These are phyloP conservation scores for Cyclophora punctaria DNA, from an alignment of 2,888 invertebrate species.

Conservation along the genomic window DNA sequence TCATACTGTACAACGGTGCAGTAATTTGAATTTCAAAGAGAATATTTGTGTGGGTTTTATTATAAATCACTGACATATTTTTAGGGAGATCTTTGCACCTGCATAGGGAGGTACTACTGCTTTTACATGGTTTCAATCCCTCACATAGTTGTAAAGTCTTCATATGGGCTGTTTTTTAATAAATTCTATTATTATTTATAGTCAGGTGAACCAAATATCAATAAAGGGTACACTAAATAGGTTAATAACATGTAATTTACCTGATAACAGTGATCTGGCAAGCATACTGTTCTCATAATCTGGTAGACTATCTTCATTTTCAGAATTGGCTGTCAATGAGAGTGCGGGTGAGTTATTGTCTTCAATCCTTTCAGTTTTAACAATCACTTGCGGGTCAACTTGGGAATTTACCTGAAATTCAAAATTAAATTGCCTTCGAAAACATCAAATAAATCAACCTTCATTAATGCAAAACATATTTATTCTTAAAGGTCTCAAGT, in stretches of 20 bases:
- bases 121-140: slow-evolving; percentile 1
- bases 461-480: not conserved
- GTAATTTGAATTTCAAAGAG: too few relatives aligned
- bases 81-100: too few relatives aligned
- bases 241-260: slow-evolving; percentile 24
- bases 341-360: slow-evolving; percentile 45
- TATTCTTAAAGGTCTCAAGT: too few relatives aligned
- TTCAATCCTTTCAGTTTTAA: slow-evolving; percentile 60
- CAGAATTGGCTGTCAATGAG: slow-evolving; percentile 40
- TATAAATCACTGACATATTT: too few relatives aligned
- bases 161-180: not conserved
- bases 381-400: slow-evolving; percentile 38
- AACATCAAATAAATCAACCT: too few relatives aligned
- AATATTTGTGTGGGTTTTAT: too few relatives aligned
- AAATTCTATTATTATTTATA: too few relatives aligned
- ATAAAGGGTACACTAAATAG: too few relatives aligned
- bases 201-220: too few relatives aligned
- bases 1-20: too few relatives aligned
- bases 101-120: too few relatives aligned
- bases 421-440: not conserved
- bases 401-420: slow-evolving; percentile 37
- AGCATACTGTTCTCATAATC: slow-evolving; percentile 74
- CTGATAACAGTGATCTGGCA: slow-evolving; percentile 67
- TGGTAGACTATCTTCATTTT: slow-evolving; percentile 66
- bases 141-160: not conserved